These are phyloP conservation scores for Casuarius casuarius DNA, from an alignment of 2,113 vertebrate genomes.

Conservation along the genomic window DNA sequence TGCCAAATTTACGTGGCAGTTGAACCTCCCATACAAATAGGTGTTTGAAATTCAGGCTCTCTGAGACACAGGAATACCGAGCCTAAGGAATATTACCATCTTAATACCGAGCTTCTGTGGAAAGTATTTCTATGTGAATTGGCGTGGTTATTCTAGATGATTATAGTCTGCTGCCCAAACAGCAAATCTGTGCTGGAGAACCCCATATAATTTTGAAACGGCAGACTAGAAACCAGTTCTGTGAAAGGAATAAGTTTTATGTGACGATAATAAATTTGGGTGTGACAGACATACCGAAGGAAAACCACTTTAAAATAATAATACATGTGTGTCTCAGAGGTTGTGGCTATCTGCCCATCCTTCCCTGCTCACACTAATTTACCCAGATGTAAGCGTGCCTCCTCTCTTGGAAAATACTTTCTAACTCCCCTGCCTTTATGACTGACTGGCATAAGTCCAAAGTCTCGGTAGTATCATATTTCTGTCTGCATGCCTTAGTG, in stretches of 20 bases:
- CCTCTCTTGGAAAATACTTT: constrained; percentile 44
- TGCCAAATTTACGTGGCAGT: not conserved
- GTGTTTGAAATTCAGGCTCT: not conserved
- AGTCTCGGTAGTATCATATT: not conserved
- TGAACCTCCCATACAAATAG: not conserved
- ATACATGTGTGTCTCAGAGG: constrained; percentile 27
- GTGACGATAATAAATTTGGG: constrained; percentile 8
- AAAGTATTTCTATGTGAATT: not conserved
- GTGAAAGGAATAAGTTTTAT: constrained; percentile 33
- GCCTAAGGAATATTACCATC: not conserved
- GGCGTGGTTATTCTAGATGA: not conserved
- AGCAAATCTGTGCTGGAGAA: not conserved
- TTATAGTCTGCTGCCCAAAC: not conserved
- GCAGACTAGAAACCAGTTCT: not conserved
- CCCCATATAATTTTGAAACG: not conserved
- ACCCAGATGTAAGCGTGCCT: constrained; percentile 39
- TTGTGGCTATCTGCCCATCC: constrained; percentile 44
- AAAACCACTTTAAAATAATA: constrained; percentile 39
- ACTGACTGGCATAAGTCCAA: constrained; percentile 37
- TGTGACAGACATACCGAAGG: constrained; percentile 7
- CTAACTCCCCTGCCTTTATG: not conserved
- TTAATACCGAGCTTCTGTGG: not conserved
- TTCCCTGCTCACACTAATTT: constrained; percentile 17
- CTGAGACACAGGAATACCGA: not conserved
- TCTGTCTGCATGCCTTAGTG: constrained; percentile 38